These are phyloP conservation scores for Altica lythri DNA, from an alignment of 2,888 invertebrate species.

Conservation along the genomic window DNA sequence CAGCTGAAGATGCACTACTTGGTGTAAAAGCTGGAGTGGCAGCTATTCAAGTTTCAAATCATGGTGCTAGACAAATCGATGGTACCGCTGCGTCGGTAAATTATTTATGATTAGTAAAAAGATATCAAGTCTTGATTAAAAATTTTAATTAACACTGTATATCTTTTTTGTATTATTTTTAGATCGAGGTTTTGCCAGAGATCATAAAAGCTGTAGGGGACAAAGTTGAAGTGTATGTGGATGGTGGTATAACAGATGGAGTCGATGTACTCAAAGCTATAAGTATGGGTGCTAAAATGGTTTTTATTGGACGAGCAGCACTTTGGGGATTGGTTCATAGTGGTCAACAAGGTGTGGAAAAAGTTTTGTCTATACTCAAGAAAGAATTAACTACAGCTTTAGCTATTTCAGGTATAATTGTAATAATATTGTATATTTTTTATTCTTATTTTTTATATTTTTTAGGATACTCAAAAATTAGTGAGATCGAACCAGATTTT, in stretches of 20 bases:
- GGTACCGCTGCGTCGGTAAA: slow-evolving; percentile 80
- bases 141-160: background rate
- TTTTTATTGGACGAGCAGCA: slow-evolving; percentile 84
- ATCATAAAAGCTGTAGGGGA: slow-evolving; percentile 73
- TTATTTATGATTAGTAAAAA: too few species aligned
- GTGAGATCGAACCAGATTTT: slow-evolving; percentile 68
- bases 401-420: slow-evolving; percentile 78
- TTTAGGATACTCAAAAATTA: slow-evolving; percentile 67
- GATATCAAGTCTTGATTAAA: too few species aligned
- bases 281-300: slow-evolving; percentile 88
- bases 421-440: slow-evolving; percentile 8
- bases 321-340: slow-evolving; percentile 82
- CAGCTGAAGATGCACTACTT: slow-evolving; percentile 81
- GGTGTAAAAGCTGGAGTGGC: slow-evolving; percentile 75
- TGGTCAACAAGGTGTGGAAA: slow-evolving; percentile 78
- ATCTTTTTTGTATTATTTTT: slow-evolving; percentile 34
- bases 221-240: slow-evolving; percentile 79
- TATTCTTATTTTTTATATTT: slow-evolving; percentile 17
- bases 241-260: slow-evolving; percentile 84
- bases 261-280: slow-evolving; percentile 90
- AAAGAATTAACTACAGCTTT: slow-evolving; percentile 78
- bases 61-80: slow-evolving; percentile 90
- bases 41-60: slow-evolving; percentile 90
- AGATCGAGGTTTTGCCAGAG: slow-evolving; percentile 85
- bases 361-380: slow-evolving; percentile 71